These are phyloP conservation scores for Ahaetulla prasina DNA, from an alignment of 2,113 vertebrate genomes.

Conservation along the genomic window DNA sequence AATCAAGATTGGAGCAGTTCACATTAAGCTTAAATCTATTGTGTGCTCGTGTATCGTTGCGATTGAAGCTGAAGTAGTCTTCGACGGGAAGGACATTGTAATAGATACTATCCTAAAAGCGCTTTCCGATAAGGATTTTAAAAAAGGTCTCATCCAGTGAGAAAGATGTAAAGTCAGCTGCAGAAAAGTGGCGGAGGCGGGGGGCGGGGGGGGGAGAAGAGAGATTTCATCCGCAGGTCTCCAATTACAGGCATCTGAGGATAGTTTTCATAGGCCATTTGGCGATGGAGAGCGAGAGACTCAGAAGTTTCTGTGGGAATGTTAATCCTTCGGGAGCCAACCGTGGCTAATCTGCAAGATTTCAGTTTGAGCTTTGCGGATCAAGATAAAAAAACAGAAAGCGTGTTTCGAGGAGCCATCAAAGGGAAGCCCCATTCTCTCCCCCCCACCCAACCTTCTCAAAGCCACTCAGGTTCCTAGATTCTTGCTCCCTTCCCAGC, in stretches of 20 bases:
- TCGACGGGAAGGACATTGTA: too few relatives aligned
- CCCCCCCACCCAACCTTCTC: too few relatives aligned
- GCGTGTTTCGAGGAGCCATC: conserved; percentile 28
- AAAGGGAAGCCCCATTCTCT: neutral
- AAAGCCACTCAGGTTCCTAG: conserved; percentile 39
- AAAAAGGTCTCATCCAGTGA: conserved; percentile 47
- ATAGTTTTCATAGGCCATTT: conserved; percentile 7
- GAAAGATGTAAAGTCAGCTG: conserved; percentile 43
- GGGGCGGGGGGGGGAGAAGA: too few relatives aligned
- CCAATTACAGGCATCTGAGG: conserved; percentile 51
- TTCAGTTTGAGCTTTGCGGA: conserved; percentile 28
- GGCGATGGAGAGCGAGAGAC: conserved; percentile 20
- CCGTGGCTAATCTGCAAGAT: neutral
- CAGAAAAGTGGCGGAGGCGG: neutral
- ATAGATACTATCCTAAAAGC: too few relatives aligned
- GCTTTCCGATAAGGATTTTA: conserved; percentile 6
- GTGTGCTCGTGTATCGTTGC: too few relatives aligned
- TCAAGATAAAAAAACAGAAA: conserved; percentile 43
- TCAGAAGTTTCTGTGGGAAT: conserved; percentile 47
- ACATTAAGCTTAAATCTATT: too few relatives aligned
- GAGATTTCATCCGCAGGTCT: conserved; percentile 26
- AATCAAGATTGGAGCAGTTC: too few relatives aligned
- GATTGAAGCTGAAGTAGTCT: too few relatives aligned
- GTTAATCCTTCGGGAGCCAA: conserved; percentile 38
- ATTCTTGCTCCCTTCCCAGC: conserved; percentile 39